Evolutionary conservation across 2,113 vertebrate species (phyloP).

Genomic region (Pygoscelis antarcticus): DNA sequence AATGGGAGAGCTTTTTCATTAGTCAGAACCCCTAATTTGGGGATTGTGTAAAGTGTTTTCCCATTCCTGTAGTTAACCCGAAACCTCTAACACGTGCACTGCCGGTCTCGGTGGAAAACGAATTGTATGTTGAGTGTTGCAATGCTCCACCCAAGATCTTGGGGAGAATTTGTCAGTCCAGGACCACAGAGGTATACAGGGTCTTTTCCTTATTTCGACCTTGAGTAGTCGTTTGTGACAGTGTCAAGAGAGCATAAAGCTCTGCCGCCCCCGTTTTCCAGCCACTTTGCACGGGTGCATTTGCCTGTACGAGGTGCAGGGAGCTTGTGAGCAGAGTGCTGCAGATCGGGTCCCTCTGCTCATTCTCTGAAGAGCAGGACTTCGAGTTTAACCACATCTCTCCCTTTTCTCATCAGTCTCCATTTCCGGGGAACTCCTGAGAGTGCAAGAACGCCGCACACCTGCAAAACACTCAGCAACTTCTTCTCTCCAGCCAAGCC

Average conservation of each 20-base stretch:
- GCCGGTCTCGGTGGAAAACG: background rate
- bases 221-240: background rate
- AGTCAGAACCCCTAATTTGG: background rate
- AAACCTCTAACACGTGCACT: background rate
- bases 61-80: background rate
- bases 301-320: background rate
- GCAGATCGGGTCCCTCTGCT: fast-evolving
- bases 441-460: background rate
- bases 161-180: background rate
- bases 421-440: background rate
- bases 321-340: background rate
- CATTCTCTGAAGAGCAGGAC: background rate
- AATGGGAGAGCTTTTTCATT: background rate
- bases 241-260: background rate
- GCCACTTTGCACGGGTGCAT: fast-evolving
- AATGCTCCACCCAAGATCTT: background rate
- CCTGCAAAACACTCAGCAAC: background rate
- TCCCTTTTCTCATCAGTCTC: background rate
- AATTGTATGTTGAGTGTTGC: background rate
- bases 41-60: background rate
- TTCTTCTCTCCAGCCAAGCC: background rate
- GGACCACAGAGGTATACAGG: background rate
- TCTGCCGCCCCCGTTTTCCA: background rate
- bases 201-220: background rate
- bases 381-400: background rate